These are phyloP conservation scores for Beaufortia kweichowensis DNA, from an alignment of 2,113 vertebrate species.

Conservation along the genomic window DNA sequence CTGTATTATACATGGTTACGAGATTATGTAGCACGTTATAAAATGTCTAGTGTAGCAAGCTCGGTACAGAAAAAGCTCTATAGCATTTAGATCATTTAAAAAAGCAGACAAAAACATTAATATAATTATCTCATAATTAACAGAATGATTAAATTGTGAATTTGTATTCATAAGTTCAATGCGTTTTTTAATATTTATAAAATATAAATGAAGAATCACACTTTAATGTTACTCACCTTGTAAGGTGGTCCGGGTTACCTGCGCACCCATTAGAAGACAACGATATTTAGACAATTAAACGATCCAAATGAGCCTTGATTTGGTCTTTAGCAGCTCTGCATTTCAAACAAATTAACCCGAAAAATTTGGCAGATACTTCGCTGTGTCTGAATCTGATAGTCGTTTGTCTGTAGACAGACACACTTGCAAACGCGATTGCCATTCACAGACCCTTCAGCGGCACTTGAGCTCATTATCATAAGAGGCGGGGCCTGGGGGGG, in stretches of 20 bases:
- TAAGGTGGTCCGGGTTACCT: conserved; percentile 15
- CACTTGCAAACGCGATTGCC: not conserved
- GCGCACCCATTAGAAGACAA: conserved; percentile 28
- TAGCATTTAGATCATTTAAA: not conserved
- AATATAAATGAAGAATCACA: not conserved
- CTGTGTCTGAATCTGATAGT: not conserved
- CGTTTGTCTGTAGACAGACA: not conserved
- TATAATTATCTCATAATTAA: no score
- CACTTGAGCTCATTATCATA: conserved; percentile 8
- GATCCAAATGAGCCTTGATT: not conserved
- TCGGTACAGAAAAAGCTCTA: not conserved
- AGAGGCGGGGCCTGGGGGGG: not conserved
- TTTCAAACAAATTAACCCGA: not conserved
- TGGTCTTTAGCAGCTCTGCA: conserved; percentile 1
- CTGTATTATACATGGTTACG: no score
- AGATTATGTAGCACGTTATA: no score
- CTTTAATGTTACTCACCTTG: conserved; percentile 8
- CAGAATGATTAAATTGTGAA: no score
- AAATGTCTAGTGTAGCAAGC: not conserved
- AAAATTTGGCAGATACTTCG: not conserved
- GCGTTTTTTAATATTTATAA: no score
- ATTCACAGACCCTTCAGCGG: conserved; percentile 9
- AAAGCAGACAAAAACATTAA: not conserved
- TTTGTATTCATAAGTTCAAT: no score
- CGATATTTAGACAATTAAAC: not conserved